Conservation (phyloP, 2,888 invertebrate genomes). For the Heliconius hortense region DNA sequence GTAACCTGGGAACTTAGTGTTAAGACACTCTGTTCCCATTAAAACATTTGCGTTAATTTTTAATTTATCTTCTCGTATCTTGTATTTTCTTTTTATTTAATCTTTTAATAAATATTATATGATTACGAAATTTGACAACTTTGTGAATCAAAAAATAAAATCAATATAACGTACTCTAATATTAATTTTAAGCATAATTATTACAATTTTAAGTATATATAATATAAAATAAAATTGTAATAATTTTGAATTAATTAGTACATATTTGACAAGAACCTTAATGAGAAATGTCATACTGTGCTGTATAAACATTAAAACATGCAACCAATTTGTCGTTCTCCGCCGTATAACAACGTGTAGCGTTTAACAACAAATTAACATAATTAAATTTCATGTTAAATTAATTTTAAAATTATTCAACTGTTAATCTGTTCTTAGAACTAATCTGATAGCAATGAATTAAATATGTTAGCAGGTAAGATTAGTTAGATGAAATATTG, state of each 20-base stretch:
- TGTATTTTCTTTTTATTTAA: no score
- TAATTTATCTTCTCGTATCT: no score
- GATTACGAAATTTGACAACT: no score
- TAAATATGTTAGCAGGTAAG: no score
- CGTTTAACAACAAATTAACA: background rate
- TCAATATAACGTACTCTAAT: background rate
- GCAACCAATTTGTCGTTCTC: conserved; percentile 16
- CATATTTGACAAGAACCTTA: background rate
- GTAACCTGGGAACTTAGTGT: background rate
- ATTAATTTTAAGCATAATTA: background rate
- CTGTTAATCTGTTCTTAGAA: no score
- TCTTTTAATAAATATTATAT: no score
- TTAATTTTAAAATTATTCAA: conserved; percentile 2
- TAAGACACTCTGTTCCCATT: background rate
- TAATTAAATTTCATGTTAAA: conserved; percentile 8
- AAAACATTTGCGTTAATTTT: no score
- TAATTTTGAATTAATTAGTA: background rate
- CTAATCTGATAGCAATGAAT: no score
- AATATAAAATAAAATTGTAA: no score
- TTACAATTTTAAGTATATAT: background rate
- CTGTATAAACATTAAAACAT: background rate
- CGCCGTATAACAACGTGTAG: background rate
- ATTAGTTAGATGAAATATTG: no score
- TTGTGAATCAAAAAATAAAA: background rate
- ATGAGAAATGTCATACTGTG: background rate